These are phyloP conservation scores for Daphoenositta chrysoptera DNA, from an alignment of 2,113 vertebrate genomes.

Conservation along the genomic window DNA sequence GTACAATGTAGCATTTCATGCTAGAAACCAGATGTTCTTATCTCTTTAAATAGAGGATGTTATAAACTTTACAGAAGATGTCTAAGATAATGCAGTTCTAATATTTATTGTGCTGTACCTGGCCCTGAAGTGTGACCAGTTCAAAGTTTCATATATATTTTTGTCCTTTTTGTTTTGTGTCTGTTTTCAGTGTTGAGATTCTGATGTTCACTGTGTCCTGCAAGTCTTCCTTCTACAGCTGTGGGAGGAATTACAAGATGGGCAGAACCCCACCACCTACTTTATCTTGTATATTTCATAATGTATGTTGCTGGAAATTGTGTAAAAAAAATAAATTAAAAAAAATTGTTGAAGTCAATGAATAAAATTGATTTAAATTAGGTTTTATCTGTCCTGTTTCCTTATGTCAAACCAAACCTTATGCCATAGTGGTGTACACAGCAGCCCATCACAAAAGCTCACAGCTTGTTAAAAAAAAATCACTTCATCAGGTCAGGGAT, in stretches of 20 bases:
- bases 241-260: slow-evolving; percentile 33
- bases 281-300: slow-evolving; percentile 68
- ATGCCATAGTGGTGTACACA: too few species aligned
- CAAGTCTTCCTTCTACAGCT: slow-evolving; percentile 52
- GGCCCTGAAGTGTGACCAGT: slow-evolving; percentile 68
- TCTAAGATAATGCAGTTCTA: slow-evolving; percentile 70
- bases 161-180: slow-evolving; percentile 55
- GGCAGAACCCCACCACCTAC: slow-evolving; percentile 47
- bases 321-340: slow-evolving; percentile 40
- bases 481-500: background rate
- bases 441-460: background rate
- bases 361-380: slow-evolving; percentile 76
- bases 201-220: slow-evolving; percentile 61
- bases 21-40: slow-evolving; percentile 62
- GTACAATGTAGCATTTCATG: slow-evolving; percentile 67
- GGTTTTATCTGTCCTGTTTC: background rate
- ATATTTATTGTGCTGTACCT: slow-evolving; percentile 79
- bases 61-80: slow-evolving; percentile 66
- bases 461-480: background rate
- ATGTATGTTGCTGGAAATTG: slow-evolving; percentile 71
- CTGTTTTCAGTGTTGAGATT: slow-evolving; percentile 74
- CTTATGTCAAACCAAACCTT: background rate
- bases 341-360: slow-evolving; percentile 64
- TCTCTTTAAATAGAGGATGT: slow-evolving; percentile 67
- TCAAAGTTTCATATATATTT: slow-evolving; percentile 73